phyloP scores from a whole-genome alignment of 1,140 invertebrate genomes.

The Halictus rubicundus region DNA sequence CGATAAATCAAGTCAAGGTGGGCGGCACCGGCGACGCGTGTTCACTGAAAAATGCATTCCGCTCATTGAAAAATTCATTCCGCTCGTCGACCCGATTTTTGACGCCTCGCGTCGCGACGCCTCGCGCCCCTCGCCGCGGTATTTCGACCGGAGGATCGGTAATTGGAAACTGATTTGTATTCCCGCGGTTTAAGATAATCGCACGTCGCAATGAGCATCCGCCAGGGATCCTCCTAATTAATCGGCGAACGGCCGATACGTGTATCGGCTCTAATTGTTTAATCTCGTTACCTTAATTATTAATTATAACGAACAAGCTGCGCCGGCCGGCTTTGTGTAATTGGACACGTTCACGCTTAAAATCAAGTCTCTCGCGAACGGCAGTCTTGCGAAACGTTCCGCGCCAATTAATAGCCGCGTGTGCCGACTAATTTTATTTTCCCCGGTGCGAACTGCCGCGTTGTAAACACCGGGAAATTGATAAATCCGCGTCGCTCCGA shows the following conservation, averaged over 20 bases:
- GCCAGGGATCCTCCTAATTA: slow-evolving; percentile 33
- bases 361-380: not conserved
- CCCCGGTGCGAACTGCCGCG: not conserved
- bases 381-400: slow-evolving; percentile 20
- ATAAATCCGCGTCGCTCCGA: not conserved
- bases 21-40: not conserved
- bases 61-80: not conserved
- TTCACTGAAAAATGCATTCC: slow-evolving; percentile 7
- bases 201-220: slow-evolving; percentile 24
- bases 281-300: slow-evolving; percentile 35
- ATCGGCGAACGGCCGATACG: slow-evolving; percentile 2
- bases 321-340: slow-evolving; percentile 24
- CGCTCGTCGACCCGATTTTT: too few species aligned
- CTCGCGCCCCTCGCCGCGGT: too few species aligned
- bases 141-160: slow-evolving; percentile 11
- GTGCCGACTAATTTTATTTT: not conserved
- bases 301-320: slow-evolving; percentile 40
- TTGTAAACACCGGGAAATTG: not conserved
- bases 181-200: slow-evolving; percentile 45
- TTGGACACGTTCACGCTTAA: slow-evolving; percentile 30
- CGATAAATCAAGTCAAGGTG: slow-evolving; percentile 3
- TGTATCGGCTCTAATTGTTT: slow-evolving; percentile 36
- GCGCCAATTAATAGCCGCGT: slow-evolving; percentile 16
- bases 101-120: too few species aligned
- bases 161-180: slow-evolving; percentile 48